These are phyloP conservation scores for Seira sanloemensis DNA, from an alignment of 2,888 invertebrate species.

Conservation along the genomic window DNA sequence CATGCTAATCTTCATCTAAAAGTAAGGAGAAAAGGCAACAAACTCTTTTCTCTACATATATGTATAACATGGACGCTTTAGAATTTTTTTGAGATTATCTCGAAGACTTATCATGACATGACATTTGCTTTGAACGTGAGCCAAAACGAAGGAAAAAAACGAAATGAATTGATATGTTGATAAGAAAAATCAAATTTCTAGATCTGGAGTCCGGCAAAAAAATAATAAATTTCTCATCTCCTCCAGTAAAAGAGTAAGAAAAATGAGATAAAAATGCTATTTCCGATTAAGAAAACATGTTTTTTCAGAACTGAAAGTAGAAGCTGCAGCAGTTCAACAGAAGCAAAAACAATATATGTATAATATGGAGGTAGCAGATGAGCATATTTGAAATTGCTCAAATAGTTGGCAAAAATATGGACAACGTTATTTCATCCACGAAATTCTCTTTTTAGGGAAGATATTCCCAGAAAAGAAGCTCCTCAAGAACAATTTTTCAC, in stretches of 20 bases:
- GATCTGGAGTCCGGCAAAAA: slow-evolving; percentile 58
- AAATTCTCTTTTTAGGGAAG: not conserved
- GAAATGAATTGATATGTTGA: slow-evolving; percentile 51
- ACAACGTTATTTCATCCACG: not conserved
- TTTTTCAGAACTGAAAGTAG: not conserved
- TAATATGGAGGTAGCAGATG: no score
- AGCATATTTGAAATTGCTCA: no score
- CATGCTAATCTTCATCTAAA: slow-evolving; percentile 60
- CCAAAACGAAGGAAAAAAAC: slow-evolving; percentile 47
- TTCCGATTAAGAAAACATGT: slow-evolving; percentile 59
- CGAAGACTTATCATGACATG: slow-evolving; percentile 51
- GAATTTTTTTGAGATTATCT: not conserved
- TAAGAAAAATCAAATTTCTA: slow-evolving; percentile 57
- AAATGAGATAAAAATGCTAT: slow-evolving; percentile 53
- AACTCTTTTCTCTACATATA: slow-evolving; percentile 30
- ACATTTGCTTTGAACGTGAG: slow-evolving; percentile 64
- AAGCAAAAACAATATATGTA: no score
- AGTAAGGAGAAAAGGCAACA: slow-evolving; percentile 8
- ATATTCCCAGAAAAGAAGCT: not conserved
- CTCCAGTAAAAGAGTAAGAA: not conserved
- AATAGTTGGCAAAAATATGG: not conserved
- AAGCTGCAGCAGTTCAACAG: no score
- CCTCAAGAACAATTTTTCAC: not conserved
- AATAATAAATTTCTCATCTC: slow-evolving; percentile 47
- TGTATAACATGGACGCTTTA: slow-evolving; percentile 15